Evolutionary conservation across 2,888 invertebrate genomes (phyloP).

Genomic region (Tuta absoluta): DNA sequence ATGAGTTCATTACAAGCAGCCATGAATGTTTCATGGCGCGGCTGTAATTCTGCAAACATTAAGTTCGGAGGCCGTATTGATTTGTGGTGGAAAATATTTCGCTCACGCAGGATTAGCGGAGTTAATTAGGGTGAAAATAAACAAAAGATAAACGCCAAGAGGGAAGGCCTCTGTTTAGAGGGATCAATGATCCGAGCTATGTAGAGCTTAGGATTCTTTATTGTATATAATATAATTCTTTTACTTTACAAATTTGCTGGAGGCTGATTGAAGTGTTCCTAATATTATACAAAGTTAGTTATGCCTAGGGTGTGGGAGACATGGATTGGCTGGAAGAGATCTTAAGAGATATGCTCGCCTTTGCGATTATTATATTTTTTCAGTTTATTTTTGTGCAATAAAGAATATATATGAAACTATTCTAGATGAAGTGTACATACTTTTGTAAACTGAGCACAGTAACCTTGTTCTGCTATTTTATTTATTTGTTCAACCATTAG

Average conservation of each 20-base stretch:
- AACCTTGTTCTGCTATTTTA: background rate
- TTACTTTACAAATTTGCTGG: background rate
- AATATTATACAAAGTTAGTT: no score
- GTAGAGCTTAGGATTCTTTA: background rate
- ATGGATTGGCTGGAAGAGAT: no score
- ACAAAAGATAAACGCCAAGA: background rate
- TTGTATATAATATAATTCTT: no score
- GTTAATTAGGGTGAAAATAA: slow-evolving; percentile 4
- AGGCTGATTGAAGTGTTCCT: no score
- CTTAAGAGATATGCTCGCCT: no score
- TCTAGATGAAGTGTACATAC: background rate
- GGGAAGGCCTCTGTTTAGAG: background rate
- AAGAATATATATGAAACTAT: no score
- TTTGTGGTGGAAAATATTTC: slow-evolving; percentile 3
- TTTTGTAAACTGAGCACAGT: background rate
- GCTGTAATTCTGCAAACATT: background rate
- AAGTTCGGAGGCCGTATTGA: background rate
- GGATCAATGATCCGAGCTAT: background rate
- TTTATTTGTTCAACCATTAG: background rate
- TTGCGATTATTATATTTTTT: no score
- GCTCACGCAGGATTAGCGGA: background rate
- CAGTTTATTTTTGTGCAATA: no score
- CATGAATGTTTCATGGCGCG: slow-evolving; percentile 48
- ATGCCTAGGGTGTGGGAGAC: no score
- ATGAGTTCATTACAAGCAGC: slow-evolving; percentile 55